Evolutionary conservation across 1,140 invertebrate species (phyloP).

Genomic region (Philopotamus ludificatus): DNA sequence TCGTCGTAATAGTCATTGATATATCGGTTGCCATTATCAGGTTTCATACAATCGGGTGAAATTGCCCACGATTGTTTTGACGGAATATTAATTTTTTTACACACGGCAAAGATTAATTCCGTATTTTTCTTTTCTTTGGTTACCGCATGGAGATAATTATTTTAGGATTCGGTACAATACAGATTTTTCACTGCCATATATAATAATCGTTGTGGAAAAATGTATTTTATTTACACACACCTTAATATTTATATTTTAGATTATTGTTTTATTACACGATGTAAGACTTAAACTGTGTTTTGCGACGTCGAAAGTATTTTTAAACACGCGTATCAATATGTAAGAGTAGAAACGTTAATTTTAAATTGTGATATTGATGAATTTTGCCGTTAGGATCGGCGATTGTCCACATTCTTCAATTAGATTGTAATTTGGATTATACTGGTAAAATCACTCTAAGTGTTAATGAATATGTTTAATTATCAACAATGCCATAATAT

Average conservation of each 20-base stretch:
- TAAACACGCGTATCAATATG: not conserved
- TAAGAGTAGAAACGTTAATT: not conserved
- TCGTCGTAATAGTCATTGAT: not conserved
- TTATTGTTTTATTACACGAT: not conserved
- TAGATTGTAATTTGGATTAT: too few species aligned
- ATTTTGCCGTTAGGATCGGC: not conserved
- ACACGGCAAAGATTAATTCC: too few species aligned
- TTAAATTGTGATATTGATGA: constrained; percentile 4
- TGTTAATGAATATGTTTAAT: not conserved
- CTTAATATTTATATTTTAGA: not conserved
- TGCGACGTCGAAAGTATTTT: not conserved
- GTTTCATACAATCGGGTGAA: constrained; percentile 8
- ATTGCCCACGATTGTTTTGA: too few species aligned
- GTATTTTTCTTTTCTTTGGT: not conserved
- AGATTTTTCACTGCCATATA: not conserved
- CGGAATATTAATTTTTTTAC: too few species aligned
- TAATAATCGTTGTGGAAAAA: not conserved
- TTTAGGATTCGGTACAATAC: not conserved
- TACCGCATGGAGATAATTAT: not conserved
- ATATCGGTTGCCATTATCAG: constrained; percentile 8
- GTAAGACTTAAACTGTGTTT: not conserved
- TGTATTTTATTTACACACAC: too few species aligned
- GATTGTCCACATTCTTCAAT: not conserved
- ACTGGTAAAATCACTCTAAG: not conserved
- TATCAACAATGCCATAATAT: not conserved